Evolutionary conservation across 2,113 vertebrate genomes (phyloP).

Genomic region (Anser brachyrhynchus): DNA sequence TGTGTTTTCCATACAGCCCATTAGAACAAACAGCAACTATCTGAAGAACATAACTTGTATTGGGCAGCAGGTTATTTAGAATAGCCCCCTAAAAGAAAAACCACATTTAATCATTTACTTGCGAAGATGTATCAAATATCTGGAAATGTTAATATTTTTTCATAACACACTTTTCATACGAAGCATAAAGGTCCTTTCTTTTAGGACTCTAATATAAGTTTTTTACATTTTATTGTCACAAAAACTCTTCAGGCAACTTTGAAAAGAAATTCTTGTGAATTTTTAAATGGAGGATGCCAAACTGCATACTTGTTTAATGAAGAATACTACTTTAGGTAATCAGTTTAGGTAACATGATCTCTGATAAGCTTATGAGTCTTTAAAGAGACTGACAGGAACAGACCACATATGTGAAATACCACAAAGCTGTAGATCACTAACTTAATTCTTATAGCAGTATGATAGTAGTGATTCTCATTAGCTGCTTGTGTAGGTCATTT

Average conservation of each 20-base stretch:
- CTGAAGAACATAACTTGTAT: constrained; percentile 91
- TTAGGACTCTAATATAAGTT: background rate
- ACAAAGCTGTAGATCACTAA: background rate
- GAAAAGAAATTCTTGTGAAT: background rate
- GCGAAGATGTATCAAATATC: background rate
- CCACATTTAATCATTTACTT: background rate
- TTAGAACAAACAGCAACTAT: constrained; percentile 94
- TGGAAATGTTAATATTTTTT: background rate
- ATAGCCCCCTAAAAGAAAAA: constrained; percentile 90
- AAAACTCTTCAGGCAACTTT: background rate
- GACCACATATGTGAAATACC: background rate
- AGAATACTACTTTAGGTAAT: background rate
- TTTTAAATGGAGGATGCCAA: background rate
- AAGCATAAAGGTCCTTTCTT: background rate
- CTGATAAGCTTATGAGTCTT: background rate
- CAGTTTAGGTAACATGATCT: background rate
- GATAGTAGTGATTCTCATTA: background rate
- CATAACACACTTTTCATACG: background rate
- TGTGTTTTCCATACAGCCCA: constrained; percentile 88
- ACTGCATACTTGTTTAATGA: background rate
- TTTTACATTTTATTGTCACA: background rate
- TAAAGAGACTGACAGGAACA: background rate
- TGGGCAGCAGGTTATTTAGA: constrained; percentile 87
- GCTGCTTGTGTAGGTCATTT: background rate
- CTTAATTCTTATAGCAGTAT: background rate